phyloP scores from a whole-genome alignment of 37 sponge, comb jelly and placozoan species.

The Theonella swinhoei region DNA sequence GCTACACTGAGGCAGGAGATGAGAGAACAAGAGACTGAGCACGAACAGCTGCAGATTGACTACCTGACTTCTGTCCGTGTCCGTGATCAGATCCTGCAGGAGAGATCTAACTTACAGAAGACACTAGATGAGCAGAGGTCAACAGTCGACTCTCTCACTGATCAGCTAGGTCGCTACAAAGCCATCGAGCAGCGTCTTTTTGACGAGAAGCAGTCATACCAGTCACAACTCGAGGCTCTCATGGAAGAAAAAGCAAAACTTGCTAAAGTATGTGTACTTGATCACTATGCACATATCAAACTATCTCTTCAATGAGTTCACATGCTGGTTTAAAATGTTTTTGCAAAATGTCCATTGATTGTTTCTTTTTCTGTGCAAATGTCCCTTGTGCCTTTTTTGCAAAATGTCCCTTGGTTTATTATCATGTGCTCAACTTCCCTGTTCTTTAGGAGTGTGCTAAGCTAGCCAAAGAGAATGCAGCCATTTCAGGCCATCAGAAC shows the following conservation, averaged over 20 bases:
- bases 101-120: background rate
- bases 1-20: background rate
- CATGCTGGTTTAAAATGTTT: too few relatives aligned
- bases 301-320: background rate
- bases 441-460: constrained; percentile 72
- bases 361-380: too few relatives aligned
- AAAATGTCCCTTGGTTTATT: too few relatives aligned
- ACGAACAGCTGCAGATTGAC: constrained; percentile 14
- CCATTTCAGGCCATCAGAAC: constrained; percentile 78
- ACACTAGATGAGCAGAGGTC: background rate
- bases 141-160: constrained; percentile 32
- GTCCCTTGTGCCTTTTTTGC: too few relatives aligned
- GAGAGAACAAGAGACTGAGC: constrained; percentile 1
- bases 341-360: too few relatives aligned
- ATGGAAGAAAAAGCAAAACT: constrained; percentile 77
- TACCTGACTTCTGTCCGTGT: background rate
- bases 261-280: constrained; percentile 55
- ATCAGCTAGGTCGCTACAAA: constrained; percentile 61
- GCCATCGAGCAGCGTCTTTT: constrained; percentile 62
- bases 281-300: background rate
- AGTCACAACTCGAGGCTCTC: constrained; percentile 60
- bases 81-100: background rate
- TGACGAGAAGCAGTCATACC: constrained; percentile 60
- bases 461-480: constrained; percentile 71
- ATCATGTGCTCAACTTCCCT: too few relatives aligned